phyloP scores from a whole-genome alignment of 2,888 invertebrate genomes.

The Andricus quercusramuli region DNA sequence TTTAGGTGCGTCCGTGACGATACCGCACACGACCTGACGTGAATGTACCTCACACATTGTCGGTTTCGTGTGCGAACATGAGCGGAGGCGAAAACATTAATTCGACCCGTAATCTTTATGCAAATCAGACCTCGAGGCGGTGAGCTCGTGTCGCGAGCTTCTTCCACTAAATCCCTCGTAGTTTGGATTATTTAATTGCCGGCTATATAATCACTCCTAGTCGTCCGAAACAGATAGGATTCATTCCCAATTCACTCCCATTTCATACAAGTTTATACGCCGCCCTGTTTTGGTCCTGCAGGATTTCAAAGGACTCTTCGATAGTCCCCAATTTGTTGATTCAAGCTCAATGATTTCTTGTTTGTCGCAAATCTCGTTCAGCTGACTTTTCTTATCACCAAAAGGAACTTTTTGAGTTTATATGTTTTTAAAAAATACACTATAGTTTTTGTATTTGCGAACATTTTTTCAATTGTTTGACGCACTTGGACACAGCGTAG shows the following conservation, averaged over 20 bases:
- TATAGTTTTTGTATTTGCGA: no score
- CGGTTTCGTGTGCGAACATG: constrained; percentile 28
- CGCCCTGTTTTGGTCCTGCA: background rate
- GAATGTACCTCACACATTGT: constrained; percentile 22
- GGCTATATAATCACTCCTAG: constrained; percentile 1
- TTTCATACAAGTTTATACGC: background rate
- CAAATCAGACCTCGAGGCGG: constrained; percentile 22
- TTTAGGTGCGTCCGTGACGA: constrained; percentile 1
- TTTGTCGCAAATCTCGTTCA: no score
- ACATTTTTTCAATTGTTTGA: no score
- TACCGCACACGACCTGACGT: background rate
- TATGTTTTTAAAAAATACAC: no score
- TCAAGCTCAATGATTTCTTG: no score
- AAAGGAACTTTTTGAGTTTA: no score
- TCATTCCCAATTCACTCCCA: background rate
- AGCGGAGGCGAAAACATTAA: constrained; percentile 38
- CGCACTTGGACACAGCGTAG: no score
- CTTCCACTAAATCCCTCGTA: constrained; percentile 28
- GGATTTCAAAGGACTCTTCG: background rate
- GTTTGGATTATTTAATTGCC: constrained; percentile 22
- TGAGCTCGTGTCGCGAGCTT: constrained; percentile 36
- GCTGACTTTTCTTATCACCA: no score
- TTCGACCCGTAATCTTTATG: constrained; percentile 31
- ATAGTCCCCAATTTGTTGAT: no score
- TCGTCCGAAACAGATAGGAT: constrained; percentile 6